phyloP scores from a whole-genome alignment of 2,797 vertebrate species.

The Hirundo rustica region DNA sequence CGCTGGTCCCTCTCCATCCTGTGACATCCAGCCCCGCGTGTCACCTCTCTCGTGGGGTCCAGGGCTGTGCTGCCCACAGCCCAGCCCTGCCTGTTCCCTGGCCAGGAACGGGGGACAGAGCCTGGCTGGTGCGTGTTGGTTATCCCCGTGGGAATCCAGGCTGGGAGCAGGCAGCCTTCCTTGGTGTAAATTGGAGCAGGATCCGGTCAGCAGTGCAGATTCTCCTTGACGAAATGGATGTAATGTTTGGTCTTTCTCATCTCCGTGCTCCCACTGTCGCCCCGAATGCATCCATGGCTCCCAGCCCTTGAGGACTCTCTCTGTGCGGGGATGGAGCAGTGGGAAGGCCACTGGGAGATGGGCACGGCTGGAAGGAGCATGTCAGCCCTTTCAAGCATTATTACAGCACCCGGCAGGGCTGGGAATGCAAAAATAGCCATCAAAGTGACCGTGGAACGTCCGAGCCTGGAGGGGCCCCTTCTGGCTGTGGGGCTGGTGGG shows the following conservation, averaged over 20 bases:
- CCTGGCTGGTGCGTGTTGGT: neutral
- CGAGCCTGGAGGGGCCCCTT: neutral
- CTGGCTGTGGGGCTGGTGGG: neutral
- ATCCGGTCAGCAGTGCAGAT: neutral
- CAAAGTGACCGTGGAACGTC: neutral
- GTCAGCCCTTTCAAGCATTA: neutral
- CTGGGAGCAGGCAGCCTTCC: neutral
- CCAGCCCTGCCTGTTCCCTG: neutral
- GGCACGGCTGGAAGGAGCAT: neutral
- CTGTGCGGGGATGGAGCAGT: neutral
- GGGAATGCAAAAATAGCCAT: neutral
- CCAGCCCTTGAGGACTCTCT: neutral
- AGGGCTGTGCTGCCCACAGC: neutral
- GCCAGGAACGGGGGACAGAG: neutral
- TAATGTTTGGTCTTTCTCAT: neutral
- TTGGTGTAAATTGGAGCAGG: neutral
- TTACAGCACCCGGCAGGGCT: accelerated
- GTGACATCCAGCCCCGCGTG: neutral
- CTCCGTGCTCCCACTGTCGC: neutral
- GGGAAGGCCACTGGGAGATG: neutral
- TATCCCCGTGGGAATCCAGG: accelerated
- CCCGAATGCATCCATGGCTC: accelerated
- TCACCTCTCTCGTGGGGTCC: accelerated
- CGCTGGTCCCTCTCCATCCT: neutral
- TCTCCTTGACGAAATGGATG: conserved; percentile 4